These are phyloP conservation scores for Mus pahari DNA, from an alignment of 2,113 vertebrate species.

Conservation along the genomic window DNA sequence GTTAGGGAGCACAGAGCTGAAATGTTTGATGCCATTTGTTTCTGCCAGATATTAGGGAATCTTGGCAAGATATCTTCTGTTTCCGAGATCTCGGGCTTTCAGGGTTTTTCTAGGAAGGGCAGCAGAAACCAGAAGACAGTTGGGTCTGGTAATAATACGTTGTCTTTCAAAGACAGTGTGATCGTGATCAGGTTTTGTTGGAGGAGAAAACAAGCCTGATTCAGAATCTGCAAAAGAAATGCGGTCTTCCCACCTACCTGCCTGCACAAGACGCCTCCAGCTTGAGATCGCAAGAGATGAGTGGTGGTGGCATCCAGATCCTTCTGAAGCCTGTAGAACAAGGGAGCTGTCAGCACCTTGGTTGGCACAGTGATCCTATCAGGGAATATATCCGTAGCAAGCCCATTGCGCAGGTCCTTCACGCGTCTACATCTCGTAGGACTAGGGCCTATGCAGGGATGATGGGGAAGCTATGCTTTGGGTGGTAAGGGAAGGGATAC, in stretches of 20 bases:
- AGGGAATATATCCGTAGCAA: fast-evolving
- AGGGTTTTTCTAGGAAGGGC: not conserved
- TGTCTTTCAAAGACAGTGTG: not conserved
- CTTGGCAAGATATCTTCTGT: not conserved
- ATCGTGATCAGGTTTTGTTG: not conserved
- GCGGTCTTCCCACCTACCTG: constrained; percentile 85
- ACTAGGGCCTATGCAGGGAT: not conserved
- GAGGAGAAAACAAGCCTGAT: not conserved
- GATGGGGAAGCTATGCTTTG: not conserved
- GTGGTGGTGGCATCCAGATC: constrained; percentile 87
- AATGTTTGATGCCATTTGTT: not conserved
- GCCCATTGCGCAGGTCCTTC: fast-evolving
- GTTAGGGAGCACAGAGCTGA: not conserved
- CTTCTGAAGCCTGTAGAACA: constrained; percentile 84
- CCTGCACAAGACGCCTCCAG: constrained; percentile 87
- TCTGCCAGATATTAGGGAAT: not conserved
- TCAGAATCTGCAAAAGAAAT: not conserved
- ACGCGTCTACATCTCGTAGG: not conserved
- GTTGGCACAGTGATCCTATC: fast-evolving
- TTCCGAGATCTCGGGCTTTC: not conserved
- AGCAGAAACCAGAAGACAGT: not conserved
- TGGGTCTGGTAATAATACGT: not conserved
- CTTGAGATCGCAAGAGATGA: constrained; percentile 85
- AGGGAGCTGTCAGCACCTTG: fast-evolving
- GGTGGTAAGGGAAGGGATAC: not conserved